Conservation (phyloP, 2,797 vertebrate genomes). For the Jordanella pulchra region DNA sequence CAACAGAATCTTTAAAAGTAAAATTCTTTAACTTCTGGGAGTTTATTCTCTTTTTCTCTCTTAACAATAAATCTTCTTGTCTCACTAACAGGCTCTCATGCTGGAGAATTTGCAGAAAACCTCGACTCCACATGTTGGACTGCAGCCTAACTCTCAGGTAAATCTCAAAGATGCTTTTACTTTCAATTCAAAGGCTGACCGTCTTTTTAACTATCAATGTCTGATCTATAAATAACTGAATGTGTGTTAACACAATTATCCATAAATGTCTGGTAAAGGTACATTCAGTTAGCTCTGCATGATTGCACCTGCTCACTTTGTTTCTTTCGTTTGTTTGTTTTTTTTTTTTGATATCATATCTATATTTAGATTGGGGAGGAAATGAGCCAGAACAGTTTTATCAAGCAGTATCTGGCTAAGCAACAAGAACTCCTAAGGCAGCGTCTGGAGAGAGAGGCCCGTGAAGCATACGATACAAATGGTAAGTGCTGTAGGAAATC, state of each 20-base stretch:
- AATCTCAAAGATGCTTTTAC: constrained; percentile 34
- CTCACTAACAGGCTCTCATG: constrained; percentile 86
- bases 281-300: constrained; percentile 1
- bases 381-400: constrained; percentile 96
- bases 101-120: constrained; percentile 93
- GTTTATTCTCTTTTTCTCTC: background rate
- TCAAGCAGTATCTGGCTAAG: constrained; percentile 94
- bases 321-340: constrained; percentile 22
- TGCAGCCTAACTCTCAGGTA: constrained; percentile 93
- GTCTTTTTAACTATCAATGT: background rate
- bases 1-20: background rate
- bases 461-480: constrained; percentile 87
- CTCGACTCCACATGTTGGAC: constrained; percentile 86
- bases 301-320: constrained; percentile 5
- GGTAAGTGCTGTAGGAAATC: constrained; percentile 72
- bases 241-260: background rate
- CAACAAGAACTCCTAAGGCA: constrained; percentile 91
- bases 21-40: background rate
- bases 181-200: background rate
- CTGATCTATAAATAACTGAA: constrained; percentile 1
- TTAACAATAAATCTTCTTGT: constrained; percentile 17
- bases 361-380: constrained; percentile 89
- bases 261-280: background rate
- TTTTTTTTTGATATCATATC: constrained; percentile 26
- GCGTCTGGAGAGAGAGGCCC: constrained; percentile 88